phyloP scores from a whole-genome alignment of 2,797 vertebrate species.

The Lagodon rhomboides region DNA sequence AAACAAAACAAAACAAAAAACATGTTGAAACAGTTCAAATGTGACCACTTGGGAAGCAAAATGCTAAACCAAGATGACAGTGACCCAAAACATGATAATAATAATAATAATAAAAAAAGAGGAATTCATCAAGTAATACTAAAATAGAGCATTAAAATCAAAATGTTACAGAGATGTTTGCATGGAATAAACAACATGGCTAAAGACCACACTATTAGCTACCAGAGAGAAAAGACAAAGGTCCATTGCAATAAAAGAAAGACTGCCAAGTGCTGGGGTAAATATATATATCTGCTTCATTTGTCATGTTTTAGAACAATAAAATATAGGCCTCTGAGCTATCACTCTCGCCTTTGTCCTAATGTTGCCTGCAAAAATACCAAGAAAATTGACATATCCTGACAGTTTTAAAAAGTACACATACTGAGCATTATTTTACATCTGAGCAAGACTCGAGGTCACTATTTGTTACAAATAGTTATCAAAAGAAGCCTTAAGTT shows the following conservation, averaged over 20 bases:
- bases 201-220: conserved; percentile 97
- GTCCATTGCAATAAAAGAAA: conserved; percentile 98
- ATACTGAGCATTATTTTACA: conserved; percentile 89
- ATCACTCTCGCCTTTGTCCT: conserved; percentile 85
- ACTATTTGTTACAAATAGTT: conserved; percentile 92
- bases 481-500: conserved; percentile 88
- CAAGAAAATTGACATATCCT: conserved; percentile 88
- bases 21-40: conserved; percentile 88
- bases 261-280: conserved; percentile 99
- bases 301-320: conserved; percentile 88
- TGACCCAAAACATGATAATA: conserved; percentile 84
- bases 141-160: conserved; percentile 86
- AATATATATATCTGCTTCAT: conserved; percentile 96
- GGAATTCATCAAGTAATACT: conserved; percentile 86
- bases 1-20: conserved; percentile 68
- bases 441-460: conserved; percentile 89
- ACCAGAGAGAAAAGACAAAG: conserved; percentile 91
- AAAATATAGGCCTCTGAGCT: conserved; percentile 90
- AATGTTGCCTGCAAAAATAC: conserved; percentile 89
- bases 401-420: conserved; percentile 88
- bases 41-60: conserved; percentile 87
- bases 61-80: conserved; percentile 87
- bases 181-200: conserved; percentile 97
- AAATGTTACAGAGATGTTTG: conserved; percentile 95
- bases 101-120: conserved; percentile 54